Evolutionary conservation across 2,888 invertebrate species (phyloP), one percentile per base, ranked within the genome.

Genomic region (Caenorhabditis sp.): DNA sequence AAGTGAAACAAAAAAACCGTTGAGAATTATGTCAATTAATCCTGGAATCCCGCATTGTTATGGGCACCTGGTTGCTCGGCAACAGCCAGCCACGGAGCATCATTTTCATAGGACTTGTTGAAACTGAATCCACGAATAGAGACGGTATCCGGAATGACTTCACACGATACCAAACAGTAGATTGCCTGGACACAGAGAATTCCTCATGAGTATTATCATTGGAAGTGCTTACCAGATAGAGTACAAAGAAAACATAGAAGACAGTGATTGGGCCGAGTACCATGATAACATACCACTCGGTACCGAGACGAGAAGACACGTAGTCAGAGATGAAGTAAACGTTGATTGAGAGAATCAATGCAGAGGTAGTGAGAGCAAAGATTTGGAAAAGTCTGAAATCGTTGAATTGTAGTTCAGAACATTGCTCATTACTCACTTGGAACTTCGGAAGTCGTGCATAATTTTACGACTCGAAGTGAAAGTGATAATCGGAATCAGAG

Each of bases 371-470:
- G 26, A 95, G 94, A 0, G 96, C 94, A 38, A 95, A 93, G 26
- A 95, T 93, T 93, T 95, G 95, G 93, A 95, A 95, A 31, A 68
- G 16, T 56, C 90, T 91, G 76, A 89, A 66, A 75, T 44, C n/a
- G 14, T 14, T 35, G 7, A 19, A 44, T 49, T 38, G 14, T 28
- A 49, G 19, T 56, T 22, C 12, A 22, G 59, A 41, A 41, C 41
- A 24, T 22, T 12, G 4, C 2, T 28, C 7, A 0, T 31, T 47
- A 58, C 69, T 68, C 61, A 95, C 95, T 94, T 88, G 93, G 95
- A 95, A 93, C 96, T 96, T 41, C 94, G 94, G 92, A 96, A 96
- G 89, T 95, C 95, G 44, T 95, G 95, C 96, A 96, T 96, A 59
- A 96, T 95, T 59, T 94, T 93, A 3, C 93, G 92, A 87, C 95